Evolutionary conservation across 1,140 invertebrate species (phyloP).

Genomic region (Teleogryllus occipitalis): DNA sequence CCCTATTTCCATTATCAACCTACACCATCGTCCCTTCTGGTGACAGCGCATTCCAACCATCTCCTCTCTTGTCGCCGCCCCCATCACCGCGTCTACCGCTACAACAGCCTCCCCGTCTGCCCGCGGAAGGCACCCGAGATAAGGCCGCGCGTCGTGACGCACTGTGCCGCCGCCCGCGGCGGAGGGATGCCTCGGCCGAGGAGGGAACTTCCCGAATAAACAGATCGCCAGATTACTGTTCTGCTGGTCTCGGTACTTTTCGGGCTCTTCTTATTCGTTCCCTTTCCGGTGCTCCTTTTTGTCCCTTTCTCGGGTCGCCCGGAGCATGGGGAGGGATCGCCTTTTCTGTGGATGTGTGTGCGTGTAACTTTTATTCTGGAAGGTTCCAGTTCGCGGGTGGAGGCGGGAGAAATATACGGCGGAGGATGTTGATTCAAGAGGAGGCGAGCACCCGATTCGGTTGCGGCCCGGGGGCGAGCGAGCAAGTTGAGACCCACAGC

Average conservation of each 20-base stretch:
- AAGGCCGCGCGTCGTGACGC: not conserved
- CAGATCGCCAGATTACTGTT: slow-evolving; percentile 3
- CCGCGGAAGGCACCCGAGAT: too few relatives aligned
- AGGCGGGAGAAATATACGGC: not conserved
- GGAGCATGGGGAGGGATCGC: not conserved
- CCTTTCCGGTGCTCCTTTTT: not conserved
- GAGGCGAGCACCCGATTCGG: not conserved
- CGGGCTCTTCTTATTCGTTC: not conserved
- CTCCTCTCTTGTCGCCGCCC: too few relatives aligned
- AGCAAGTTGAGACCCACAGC: not conserved
- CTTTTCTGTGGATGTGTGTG: not conserved
- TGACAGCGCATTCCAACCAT: too few relatives aligned
- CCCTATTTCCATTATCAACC: too few relatives aligned
- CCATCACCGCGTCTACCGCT: too few relatives aligned
- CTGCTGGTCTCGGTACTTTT: not conserved
- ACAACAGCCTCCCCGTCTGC: too few relatives aligned
- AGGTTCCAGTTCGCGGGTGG: not conserved
- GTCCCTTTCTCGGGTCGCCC: not conserved
- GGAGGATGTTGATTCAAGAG: slow-evolving; percentile 1
- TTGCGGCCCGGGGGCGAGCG: not conserved
- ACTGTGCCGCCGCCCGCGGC: not conserved
- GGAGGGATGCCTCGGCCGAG: too few relatives aligned
- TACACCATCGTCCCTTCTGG: too few relatives aligned
- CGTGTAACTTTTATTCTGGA: not conserved
- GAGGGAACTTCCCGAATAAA: not conserved